Percentiles rank a stretch among this genome's conserved stretches.
Evolutionary conservation across 2,797 vertebrate genomes (phyloP).

Genomic region (Danio tinwini): DNA sequence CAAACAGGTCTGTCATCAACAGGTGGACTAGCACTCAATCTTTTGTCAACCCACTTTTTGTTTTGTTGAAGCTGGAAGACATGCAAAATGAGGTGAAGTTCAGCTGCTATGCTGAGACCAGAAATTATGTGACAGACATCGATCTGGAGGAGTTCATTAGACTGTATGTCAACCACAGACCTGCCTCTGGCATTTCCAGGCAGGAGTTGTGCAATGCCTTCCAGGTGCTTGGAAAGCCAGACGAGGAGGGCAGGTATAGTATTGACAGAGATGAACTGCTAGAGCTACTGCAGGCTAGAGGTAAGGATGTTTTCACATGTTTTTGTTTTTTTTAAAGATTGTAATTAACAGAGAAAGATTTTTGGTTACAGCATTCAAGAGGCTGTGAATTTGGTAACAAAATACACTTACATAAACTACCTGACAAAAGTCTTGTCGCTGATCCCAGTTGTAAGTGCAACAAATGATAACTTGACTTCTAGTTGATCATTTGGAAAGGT

Average conservation of each 20-base stretch:
- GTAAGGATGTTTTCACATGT: conserved; percentile 65
- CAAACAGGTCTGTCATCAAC: not conserved
- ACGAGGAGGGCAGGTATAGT: conserved; percentile 66
- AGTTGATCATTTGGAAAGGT: too few species aligned
- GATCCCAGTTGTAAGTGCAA: too few species aligned
- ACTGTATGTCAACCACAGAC: conserved; percentile 91
- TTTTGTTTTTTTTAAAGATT: not conserved
- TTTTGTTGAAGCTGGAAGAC: conserved; percentile 82
- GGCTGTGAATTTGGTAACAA: not conserved
- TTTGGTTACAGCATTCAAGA: not conserved
- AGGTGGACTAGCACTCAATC: conserved; percentile 2
- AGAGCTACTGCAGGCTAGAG: conserved; percentile 83
- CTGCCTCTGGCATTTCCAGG: conserved; percentile 79
- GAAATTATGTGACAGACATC: conserved; percentile 83
- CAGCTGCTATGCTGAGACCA: conserved; percentile 85
- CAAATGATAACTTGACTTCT: too few species aligned
- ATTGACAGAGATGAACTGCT: conserved; percentile 82
- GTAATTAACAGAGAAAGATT: conserved; percentile 4
- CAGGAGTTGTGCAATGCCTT: conserved; percentile 78
- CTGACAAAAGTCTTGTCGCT: too few species aligned
- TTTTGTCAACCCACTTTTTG: conserved; percentile 23
- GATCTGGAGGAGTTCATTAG: conserved; percentile 89
- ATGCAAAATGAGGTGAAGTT: conserved; percentile 93
- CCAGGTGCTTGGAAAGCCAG: conserved; percentile 75
- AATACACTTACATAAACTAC: too few species aligned